A percentile compares a stretch with the other conserved stretches of the same genome.
These are phyloP conservation scores for Nematopogon swammerdamellus DNA, from an alignment of 2,888 invertebrate species.

Conservation along the genomic window DNA sequence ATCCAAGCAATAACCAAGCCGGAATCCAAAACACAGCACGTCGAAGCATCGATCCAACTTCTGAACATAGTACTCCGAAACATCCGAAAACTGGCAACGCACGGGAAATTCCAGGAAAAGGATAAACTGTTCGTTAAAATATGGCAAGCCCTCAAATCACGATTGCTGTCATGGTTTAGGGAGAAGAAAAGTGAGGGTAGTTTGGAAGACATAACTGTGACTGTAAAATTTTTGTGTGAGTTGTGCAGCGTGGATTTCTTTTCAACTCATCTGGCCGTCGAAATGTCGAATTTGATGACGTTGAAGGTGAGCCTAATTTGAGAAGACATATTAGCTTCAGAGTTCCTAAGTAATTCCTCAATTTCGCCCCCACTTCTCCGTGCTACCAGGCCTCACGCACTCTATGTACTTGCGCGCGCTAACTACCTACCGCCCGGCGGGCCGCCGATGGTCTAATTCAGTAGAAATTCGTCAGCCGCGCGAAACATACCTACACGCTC, in stretches of 20 bases:
- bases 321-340: no score
- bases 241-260: conserved; percentile 31
- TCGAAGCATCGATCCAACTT: conserved; percentile 32
- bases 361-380: no score
- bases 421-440: no score
- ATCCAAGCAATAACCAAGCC: conserved; percentile 26
- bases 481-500: no score
- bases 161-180: conserved; percentile 18
- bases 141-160: conserved; percentile 27
- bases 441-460: no score
- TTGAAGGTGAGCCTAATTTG: conserved; percentile 33
- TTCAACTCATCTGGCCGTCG: conserved; percentile 22
- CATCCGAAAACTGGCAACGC: conserved; percentile 35
- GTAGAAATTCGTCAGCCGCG: no score
- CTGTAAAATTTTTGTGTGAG: conserved; percentile 35
- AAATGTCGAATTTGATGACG: conserved; percentile 24
- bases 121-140: conserved; percentile 30
- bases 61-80: conserved; percentile 30
- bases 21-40: conserved; percentile 25
- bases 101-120: conserved; percentile 29
- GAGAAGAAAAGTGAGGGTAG: conserved; percentile 15
- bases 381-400: no score
- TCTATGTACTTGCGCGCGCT: no score
- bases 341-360: no score
- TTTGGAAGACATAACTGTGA: conserved; percentile 28